Base-by-base conservation (phyloP, 2,113 vertebrate genomes). In the Pteruthius melanotis region DNA sequence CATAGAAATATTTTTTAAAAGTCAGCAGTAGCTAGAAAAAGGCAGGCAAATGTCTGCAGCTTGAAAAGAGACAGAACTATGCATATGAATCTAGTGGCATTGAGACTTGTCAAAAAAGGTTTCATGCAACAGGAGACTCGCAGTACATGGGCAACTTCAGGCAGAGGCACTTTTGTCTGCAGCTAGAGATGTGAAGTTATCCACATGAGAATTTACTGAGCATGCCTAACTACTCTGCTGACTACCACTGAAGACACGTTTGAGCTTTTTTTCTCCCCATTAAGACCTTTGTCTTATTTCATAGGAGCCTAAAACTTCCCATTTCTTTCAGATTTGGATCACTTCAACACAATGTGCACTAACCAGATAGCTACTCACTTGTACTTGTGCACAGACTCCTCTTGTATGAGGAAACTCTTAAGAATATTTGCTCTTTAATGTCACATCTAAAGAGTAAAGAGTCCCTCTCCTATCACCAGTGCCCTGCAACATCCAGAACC, bases 261-360 rank as follows among this genome's bases (percentile, higher is more conserved):
- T 54, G 3, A 56, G 33, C 3, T 19, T 22, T 37, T 17, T 16
- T 26, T 26, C n/a, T 1, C 1, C 23, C 26, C 19, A n/a, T 18
- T 4, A 81, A 53, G 19, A 79, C 6, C 6, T 83, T 75, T 45
- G 3, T 30, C 15, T 84, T 82, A 76, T 63, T 90, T 56, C 61
- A 64, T 21, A 45, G 33, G 7, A 77, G 17, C 24, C 66, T 57
- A 56, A 84, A 70, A 78, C 7, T 37, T 44, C 6, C 4, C 1
- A 35, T 74, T 81, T 65, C 13, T 90, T 81, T 74, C 21, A 30
- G 13, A 14, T 91, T 75, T 84, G 7, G 28, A 80, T 72, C 17
- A 72, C 20, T 61, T 52, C 11, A 65, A n/a, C 22, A 47, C 45
- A 31, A 65, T 1, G 1, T 44, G 61, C 19, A 40, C 7, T 75